phyloP scores from a whole-genome alignment of 2,797 vertebrate species.

The Siniperca obscura region DNA sequence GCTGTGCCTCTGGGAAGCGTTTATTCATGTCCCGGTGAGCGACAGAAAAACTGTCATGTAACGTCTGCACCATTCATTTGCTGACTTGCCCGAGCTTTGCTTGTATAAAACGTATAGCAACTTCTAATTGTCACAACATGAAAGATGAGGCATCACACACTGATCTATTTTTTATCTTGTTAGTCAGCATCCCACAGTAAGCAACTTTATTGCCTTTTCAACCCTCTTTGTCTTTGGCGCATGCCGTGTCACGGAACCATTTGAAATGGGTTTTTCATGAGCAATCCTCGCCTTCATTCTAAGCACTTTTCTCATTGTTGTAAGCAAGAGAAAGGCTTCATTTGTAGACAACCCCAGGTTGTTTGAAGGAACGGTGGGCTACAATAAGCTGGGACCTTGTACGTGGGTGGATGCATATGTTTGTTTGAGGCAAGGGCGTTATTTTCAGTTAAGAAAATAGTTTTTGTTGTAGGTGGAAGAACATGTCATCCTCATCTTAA shows the following conservation, averaged over 20 bases:
- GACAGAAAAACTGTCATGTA: background rate
- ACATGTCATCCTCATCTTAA: background rate
- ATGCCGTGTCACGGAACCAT: constrained; percentile 6
- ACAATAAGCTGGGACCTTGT: background rate
- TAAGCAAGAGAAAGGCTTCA: constrained; percentile 19
- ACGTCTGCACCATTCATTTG: background rate
- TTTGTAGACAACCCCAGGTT: constrained; percentile 39
- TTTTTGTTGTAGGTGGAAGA: constrained; percentile 4
- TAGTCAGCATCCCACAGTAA: constrained; percentile 59
- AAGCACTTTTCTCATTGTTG: constrained; percentile 28
- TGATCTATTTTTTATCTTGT: constrained; percentile 62
- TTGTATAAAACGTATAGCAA: constrained; percentile 12
- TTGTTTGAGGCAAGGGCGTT: constrained; percentile 22
- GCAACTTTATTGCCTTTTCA: constrained; percentile 65
- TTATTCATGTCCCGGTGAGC: constrained; percentile 40
- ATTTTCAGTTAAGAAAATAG: constrained; percentile 18
- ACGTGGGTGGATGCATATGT: constrained; percentile 26
- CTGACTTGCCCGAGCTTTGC: background rate
- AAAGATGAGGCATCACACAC: constrained; percentile 49
- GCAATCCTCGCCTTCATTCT: constrained; percentile 8
- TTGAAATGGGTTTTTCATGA: constrained; percentile 61
- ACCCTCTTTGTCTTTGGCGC: constrained; percentile 14
- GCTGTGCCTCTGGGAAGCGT: constrained; percentile 20
- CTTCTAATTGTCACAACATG: constrained; percentile 62
- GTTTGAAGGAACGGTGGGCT: constrained; percentile 23